Evolutionary conservation across 2,888 invertebrate genomes (phyloP), one percentile per base, ranked within the genome.

Genomic region (Hydriomena furcata): DNA sequence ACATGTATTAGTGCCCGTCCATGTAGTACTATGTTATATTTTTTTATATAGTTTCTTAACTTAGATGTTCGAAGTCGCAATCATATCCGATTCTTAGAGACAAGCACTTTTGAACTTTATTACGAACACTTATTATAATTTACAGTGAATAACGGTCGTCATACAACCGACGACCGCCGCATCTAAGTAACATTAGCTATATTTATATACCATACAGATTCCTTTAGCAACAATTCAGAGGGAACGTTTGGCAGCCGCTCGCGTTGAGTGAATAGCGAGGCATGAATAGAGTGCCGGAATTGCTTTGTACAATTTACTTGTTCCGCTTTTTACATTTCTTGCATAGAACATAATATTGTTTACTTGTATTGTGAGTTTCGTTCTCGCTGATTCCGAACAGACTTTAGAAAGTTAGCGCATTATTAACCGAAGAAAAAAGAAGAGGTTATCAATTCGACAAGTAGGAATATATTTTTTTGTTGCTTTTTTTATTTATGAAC

Each of bases 261-360:
- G 17, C 21, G 32, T 7, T 34, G 32, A 47, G 35, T 41, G 48
- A 48, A 48, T 48, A 41, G 35, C 41, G 27, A 7, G 7, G 27
- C 41, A 30, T 28, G 41, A 32, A 28, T 35, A 28, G 7, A 11
- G 24, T 42, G 23, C 20, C 10, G 38, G 32, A 38, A 34, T 34
- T 32, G 34, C 28, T 44, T 42, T 50, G 28, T 21, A 23, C 31
- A 48, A 41, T 48, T 40, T 49, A 32, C 13, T 32, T 11, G 37
- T 28, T 25, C 27, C 13, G 12, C 32, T 24, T 40, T 44, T 45
- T 25, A 46, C 11, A 8, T 27, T 44, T 37, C 24, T 13, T 30
- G 17, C n/a, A 30, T 21, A 35, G 25, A 35, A 47, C 27, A 36
- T n/a, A n/a, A n/a, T n/a, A n/a, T 17, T 42, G 27, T 48, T 43